These are phyloP conservation scores for Imbricaverruca yamaguchii DNA, from an alignment of 2,888 invertebrate species.

Conservation along the genomic window DNA sequence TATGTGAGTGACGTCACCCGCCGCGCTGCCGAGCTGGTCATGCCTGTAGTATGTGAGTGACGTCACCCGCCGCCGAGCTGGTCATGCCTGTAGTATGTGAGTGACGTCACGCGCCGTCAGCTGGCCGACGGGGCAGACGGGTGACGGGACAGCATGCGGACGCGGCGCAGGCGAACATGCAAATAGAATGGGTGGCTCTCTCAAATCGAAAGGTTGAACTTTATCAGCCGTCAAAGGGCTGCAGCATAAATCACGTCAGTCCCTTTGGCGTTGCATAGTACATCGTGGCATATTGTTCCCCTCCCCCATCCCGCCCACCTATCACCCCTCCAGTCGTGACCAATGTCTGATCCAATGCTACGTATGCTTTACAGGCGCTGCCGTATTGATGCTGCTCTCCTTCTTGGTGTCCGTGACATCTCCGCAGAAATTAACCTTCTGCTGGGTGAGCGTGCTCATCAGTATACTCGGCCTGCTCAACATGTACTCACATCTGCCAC, in stretches of 20 bases:
- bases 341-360: background rate
- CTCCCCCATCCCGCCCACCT: no score
- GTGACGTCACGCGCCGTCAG: background rate
- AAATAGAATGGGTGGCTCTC: no score
- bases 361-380: background rate
- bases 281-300: no score
- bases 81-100: background rate
- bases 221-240: no score
- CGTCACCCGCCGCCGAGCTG: background rate
- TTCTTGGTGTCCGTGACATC: background rate
- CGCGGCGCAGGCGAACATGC: no score
- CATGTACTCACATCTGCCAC: background rate
- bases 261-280: no score
- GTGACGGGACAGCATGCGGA: no score
- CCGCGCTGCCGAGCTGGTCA: background rate
- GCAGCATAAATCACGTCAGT: no score
- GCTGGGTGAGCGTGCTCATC: conserved; percentile 14
- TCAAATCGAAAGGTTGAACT: no score
- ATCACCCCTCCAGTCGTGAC: no score
- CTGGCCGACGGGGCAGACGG: background rate
- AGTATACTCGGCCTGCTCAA: background rate
- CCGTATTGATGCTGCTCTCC: conserved; percentile 4
- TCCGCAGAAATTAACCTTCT: conserved; percentile 7
- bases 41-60: conserved; percentile 1
- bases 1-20: conserved; percentile 1